A percentile compares a stretch with the other conserved stretches of the same genome.
Conservation (phyloP, 1,140 invertebrate species). For the Pygmarrhopalites habei region DNA sequence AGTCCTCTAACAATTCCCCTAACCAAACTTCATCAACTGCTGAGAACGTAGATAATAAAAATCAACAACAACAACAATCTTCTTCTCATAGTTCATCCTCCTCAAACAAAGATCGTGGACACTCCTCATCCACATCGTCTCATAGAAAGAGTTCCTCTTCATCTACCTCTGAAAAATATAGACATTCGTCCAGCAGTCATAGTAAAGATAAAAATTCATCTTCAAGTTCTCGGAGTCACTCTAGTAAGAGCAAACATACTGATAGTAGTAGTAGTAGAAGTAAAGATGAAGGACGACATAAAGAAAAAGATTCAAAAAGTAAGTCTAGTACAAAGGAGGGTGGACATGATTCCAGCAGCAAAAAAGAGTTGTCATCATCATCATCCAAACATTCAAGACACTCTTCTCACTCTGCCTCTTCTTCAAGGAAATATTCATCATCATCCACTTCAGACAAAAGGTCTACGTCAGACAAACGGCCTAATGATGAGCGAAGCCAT, state of each 20-base stretch:
- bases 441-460: not conserved
- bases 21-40: too few relatives aligned
- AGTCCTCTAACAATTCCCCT: too few relatives aligned
- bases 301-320: not conserved
- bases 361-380: not conserved
- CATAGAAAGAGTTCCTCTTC: conserved; percentile 5
- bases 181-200: not conserved
- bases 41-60: too few relatives aligned
- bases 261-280: not conserved
- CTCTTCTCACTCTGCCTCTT: not conserved
- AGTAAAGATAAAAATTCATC: too few relatives aligned
- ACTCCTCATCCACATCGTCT: too few relatives aligned
- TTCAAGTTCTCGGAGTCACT: conserved; percentile 2
- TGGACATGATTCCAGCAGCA: conserved; percentile 5
- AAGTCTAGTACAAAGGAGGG: conserved; percentile 1
- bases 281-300: conserved; percentile 5
- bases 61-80: too few relatives aligned
- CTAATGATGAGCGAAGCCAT: not conserved
- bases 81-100: not conserved
- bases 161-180: not conserved
- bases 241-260: not conserved
- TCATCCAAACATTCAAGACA: conserved; percentile 3
- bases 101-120: not conserved
- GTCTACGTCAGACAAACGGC: not conserved
- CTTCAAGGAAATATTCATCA: not conserved